Conservation (phyloP, 2,888 invertebrate species). For the Stramonita haemastoma region DNA sequence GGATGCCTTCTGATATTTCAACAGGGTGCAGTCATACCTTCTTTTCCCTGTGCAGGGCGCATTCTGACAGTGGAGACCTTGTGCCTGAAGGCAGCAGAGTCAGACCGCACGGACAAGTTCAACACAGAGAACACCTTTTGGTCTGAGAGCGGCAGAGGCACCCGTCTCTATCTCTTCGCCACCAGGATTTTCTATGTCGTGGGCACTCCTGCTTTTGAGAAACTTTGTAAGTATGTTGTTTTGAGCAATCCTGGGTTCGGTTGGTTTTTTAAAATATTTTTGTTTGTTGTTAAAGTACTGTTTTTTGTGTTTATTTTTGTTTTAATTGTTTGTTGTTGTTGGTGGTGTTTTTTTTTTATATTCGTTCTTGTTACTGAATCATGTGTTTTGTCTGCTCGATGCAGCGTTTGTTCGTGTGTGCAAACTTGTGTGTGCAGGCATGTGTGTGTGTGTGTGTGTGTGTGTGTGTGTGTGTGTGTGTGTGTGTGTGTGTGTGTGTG, state of each 20-base stretch:
- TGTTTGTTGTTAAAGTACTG: neutral
- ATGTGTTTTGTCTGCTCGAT: too few relatives aligned
- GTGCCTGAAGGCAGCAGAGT: slow-evolving; percentile 42
- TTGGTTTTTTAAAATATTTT: neutral
- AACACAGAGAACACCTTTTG: slow-evolving; percentile 44
- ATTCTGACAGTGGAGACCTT: slow-evolving; percentile 48
- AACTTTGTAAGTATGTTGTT: slow-evolving; percentile 23
- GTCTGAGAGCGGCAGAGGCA: slow-evolving; percentile 43
- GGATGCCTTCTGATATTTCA: too few relatives aligned
- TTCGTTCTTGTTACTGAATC: too few relatives aligned
- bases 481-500: too few relatives aligned
- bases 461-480: too few relatives aligned
- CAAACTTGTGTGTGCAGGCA: too few relatives aligned
- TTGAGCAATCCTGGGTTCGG: neutral
- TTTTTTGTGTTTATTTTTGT: neutral
- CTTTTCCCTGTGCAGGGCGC: slow-evolving; percentile 1
- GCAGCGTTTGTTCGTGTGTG: too few relatives aligned
- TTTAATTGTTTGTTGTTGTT: neutral
- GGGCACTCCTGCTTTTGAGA: slow-evolving; percentile 49
- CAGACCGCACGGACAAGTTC: slow-evolving; percentile 37
- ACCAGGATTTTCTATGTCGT: slow-evolving; percentile 47
- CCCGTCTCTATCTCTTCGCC: slow-evolving; percentile 40
- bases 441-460: too few relatives aligned
- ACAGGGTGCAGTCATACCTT: neutral
- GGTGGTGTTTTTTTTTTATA: too few relatives aligned